phyloP scores from a whole-genome alignment of 2,113 vertebrate species.

The Motacilla alba region DNA sequence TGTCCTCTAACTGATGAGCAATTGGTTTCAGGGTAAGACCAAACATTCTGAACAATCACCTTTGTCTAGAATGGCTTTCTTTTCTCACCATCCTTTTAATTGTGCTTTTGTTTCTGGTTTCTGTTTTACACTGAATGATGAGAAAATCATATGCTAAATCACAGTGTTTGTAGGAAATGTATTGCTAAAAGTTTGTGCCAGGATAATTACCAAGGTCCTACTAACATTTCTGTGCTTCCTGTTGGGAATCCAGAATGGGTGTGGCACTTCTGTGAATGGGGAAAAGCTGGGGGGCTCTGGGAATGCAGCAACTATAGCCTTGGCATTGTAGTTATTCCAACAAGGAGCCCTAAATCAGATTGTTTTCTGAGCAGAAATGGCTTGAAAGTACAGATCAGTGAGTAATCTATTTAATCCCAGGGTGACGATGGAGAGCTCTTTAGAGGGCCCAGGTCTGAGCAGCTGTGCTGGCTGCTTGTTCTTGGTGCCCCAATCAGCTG shows the following conservation, averaged over 20 bases:
- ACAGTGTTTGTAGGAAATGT: background rate
- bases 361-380: background rate
- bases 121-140: constrained; percentile 51
- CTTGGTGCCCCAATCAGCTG: background rate
- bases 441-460: background rate
- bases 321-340: background rate
- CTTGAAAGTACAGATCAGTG: background rate
- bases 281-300: background rate
- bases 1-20: constrained; percentile 91
- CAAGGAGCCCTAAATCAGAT: background rate
- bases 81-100: constrained; percentile 66
- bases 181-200: background rate
- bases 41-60: constrained; percentile 77
- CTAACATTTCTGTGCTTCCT: constrained; percentile 43
- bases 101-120: constrained; percentile 67
- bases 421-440: background rate
- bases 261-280: background rate
- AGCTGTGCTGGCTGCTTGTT: background rate
- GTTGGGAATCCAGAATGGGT: background rate
- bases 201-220: constrained; percentile 15
- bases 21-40: constrained; percentile 95
- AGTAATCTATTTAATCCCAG: background rate
- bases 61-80: constrained; percentile 79
- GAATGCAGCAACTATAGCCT: background rate
- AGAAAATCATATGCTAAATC: constrained; percentile 55